Base-by-base conservation (phyloP, 30 jellyfish, hydroid and myxozoan species). In the Aurelia aurita complex sp. Pacific region DNA sequence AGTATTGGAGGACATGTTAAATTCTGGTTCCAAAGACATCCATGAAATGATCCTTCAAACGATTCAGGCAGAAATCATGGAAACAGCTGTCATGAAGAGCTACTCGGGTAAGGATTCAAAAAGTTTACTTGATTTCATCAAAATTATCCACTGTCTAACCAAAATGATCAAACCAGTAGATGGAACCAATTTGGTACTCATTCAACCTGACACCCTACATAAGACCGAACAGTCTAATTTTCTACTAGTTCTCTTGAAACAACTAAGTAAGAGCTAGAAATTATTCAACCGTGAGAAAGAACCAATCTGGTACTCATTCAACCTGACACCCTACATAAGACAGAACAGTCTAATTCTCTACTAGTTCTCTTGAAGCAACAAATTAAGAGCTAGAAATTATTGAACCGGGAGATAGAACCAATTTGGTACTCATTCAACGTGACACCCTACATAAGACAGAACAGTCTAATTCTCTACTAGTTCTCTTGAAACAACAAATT, bases 1-100 rank as follows among this genome's bases (percentile, higher is more conserved):
- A 38, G 50, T 38, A 38, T 38, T 38, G 50, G 50, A 38, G 50
- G 50, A 38, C 5, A 38, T 38, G 5, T 38, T 38, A 4, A 38
- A 2, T 38, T 38, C 50, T 13, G 68, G 68, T 13, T 2, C 29
- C 68, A 59, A 18, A 59, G 32, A 18, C 68, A 59, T 59, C 7
- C 10, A 59, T 59, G 32, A 15, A 59, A 59, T 59, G 68, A 13
- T 59, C 4, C 68, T 2, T 13, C 14, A 59, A 59, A 59, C 68
- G 18, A 59, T 59, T 9, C 68, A 59, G 68, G 68, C 68, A 4
- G 68, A 59, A 18, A 59, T 59, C 68, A 59, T 59, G 68, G 68
- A 59, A 9, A 59, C 68, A 59, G 68, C 68, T 13, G 32, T 59
- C 68, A 59, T 59, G 68, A 15, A 59, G 14, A 59, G 68, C 14